Base-by-base conservation (phyloP, 2,113 vertebrate genomes). In the Girardinichthys multiradiatus region DNA sequence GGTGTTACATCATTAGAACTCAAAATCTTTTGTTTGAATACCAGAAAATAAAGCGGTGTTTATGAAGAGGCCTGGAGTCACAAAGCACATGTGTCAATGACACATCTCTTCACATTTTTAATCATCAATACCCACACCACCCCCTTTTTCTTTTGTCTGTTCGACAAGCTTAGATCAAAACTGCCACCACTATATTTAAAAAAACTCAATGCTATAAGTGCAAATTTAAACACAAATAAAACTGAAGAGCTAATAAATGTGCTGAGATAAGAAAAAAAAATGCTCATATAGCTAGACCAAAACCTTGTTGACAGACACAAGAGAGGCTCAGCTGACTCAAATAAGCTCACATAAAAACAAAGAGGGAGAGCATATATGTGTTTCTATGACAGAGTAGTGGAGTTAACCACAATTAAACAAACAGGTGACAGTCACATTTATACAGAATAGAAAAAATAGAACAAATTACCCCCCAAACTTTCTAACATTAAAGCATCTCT, bases 1-100 rank as follows among this genome's bases (percentile, higher is more conserved):
- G 76, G 45, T 27, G 37, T 64, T 39, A 17, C 7, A 63, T 4
- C 12, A 57, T 78, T 73, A 80, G 29, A n/a, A 15, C 4, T 57
- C n/a, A 3, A 0, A 15, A 7, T 67, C 11, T 31, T 30, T 28
- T 66, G 11, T 9, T 14, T 27, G 28, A 19, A 65, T 10, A 13
- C 31, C 35, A 9, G 14, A 30, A 17, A 30, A n/a, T n/a, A n/a
- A n/a, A n/a, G n/a, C n/a, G n/a, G 3, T 26, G 24, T 4, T 26
- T 26, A 27, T 54, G 48, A 26, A 64, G 11, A 63, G 12, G 31
- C 28, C 2, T 10, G 4, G 0, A 15, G 42, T 45, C 17, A n/a
- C 21, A 24, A n/a, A 54, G 48, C 21, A 54, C 48, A 24, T 51
- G 21, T 51, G 48, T n/a, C 48, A 54, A 10, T 54, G 48, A 54